Percentiles rank a stretch among this genome's conserved stretches.
Evolutionary conservation across 1,140 invertebrate species (phyloP).

Genomic region (Drosophila bocqueti): DNA sequence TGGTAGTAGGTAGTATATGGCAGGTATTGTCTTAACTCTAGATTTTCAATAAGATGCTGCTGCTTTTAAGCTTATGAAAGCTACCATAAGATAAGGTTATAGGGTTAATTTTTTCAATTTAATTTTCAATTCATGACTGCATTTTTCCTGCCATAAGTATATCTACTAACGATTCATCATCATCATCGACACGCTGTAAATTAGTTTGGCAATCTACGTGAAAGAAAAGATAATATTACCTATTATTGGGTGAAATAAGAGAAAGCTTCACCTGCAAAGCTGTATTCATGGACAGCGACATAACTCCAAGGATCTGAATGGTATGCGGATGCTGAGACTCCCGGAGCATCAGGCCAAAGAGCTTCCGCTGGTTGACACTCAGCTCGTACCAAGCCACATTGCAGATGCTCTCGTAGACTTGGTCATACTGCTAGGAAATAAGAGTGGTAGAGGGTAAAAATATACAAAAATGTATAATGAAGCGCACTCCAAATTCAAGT

Average conservation of each 20-base stretch:
- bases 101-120: not conserved
- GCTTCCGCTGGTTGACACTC: constrained; percentile 1
- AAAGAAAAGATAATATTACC: not conserved
- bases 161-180: constrained; percentile 45
- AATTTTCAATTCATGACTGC: not conserved
- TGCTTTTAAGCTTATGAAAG: not conserved
- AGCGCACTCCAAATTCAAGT: constrained; percentile 48
- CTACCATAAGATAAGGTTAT: not conserved
- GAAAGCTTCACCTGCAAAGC: constrained; percentile 4
- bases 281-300: constrained; percentile 4
- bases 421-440: constrained; percentile 38
- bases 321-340: constrained; percentile 11
- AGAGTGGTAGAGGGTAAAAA: too few species aligned
- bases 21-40: not conserved
- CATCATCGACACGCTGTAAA: constrained; percentile 67
- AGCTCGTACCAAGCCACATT: constrained; percentile 50
- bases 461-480: too few species aligned
- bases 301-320: constrained; percentile 10
- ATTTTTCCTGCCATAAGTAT: not conserved
- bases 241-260: not conserved
- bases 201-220: constrained; percentile 64
- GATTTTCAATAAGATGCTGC: not conserved
- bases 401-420: constrained; percentile 49
- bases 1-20: too few species aligned
- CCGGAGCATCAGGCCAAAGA: constrained; percentile 3